Evolutionary conservation across 2,113 vertebrate species (phyloP), one percentile per base, ranked within the genome.

Genomic region (Pica pica): DNA sequence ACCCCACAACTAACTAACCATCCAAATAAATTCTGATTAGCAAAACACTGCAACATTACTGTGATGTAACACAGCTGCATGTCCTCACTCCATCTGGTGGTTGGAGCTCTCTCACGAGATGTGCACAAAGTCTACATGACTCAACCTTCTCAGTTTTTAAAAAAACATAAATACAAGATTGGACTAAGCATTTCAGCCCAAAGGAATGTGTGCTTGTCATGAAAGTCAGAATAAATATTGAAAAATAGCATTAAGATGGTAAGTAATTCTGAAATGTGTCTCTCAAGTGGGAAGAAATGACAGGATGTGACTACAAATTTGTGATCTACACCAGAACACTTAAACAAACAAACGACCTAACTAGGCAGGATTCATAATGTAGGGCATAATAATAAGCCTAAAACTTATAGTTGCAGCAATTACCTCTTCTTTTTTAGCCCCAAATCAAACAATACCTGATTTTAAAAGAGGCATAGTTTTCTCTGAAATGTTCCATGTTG

Each of bases 281-380:
- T 87, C 37, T 93, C 50, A 52, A 2, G 52, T 13, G 2, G 49
- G 70, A 85, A 87, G 50, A 92, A 93, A 83, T 80, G 23, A 69
- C 35, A 90, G 61, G 46, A 80, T 90, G 39, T 55, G 61, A 84
- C 71, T 88, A 55, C 26, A 80, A 88, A 92, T 68, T 78, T 76
- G 46, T 65, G 53, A 39, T 69, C 67, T 55, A 47, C 24, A 74
- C 11, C 39, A 63, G 47, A 93, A 77, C 30, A 80, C n/a, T 67
- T 83, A 92, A 93, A 81, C 39, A 83, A 92, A 85, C 22, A 91
- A 91, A 89, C 73, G 30, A 52, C 16, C 21, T 64, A 89, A 68
- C 56, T 73, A 87, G 74, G 39, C 69, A 91, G 53, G 23, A 95
- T 89, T 69, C 22, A 93, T 73, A 94, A 82, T 23, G 21, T 19